These are phyloP conservation scores for Selene dorsalis DNA, from an alignment of 2,797 vertebrate species.

Conservation along the genomic window DNA sequence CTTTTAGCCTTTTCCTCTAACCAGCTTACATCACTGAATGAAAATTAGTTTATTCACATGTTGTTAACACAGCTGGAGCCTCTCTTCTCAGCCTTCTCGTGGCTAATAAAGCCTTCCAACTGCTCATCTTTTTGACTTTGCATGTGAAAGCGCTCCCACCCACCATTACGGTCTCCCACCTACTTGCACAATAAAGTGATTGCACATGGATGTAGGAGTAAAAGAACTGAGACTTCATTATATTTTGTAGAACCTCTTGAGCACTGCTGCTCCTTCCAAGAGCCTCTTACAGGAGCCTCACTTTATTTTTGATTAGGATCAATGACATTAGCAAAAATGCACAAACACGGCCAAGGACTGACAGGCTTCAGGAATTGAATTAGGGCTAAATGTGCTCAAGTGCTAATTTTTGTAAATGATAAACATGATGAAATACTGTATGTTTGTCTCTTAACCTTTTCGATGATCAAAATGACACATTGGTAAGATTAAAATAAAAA, in stretches of 20 bases:
- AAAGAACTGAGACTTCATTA: conserved; percentile 26
- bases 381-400: background rate
- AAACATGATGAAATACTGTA: background rate
- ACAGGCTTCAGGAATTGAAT: background rate
- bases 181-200: conserved; percentile 4
- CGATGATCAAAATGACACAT: background rate
- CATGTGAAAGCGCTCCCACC: conserved; percentile 24
- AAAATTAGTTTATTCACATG: conserved; percentile 5
- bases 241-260: conserved; percentile 36
- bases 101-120: conserved; percentile 18
- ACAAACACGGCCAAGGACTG: conserved; percentile 4
- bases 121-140: conserved; percentile 28
- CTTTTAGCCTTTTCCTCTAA: background rate
- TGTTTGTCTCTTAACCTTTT: background rate
- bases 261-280: background rate
- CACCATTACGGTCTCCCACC: conserved; percentile 5
- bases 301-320: conserved; percentile 29
- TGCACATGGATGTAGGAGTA: conserved; percentile 18
- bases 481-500: background rate
- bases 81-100: conserved; percentile 3
- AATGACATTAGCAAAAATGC: background rate
- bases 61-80: conserved; percentile 21
- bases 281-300: background rate
- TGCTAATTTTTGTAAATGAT: background rate
- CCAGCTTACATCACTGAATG: background rate